These are phyloP conservation scores for Drosophila burlai DNA, from an alignment of 1,140 invertebrate species.

Conservation along the genomic window DNA sequence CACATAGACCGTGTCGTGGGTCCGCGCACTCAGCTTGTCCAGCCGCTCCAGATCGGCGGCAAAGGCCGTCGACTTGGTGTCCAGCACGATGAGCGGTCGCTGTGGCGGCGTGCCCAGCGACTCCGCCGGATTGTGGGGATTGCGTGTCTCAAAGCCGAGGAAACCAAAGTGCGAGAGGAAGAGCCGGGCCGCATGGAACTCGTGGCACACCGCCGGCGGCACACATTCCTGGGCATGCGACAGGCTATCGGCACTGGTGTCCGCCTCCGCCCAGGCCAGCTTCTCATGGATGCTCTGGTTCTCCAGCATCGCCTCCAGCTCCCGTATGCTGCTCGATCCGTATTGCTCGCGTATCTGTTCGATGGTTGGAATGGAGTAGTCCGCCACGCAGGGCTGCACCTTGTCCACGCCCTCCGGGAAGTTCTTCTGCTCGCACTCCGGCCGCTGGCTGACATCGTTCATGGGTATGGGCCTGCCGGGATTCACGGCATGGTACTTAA, in stretches of 20 bases:
- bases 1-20: conserved; percentile 96
- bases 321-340: conserved; percentile 86
- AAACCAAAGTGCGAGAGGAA: conserved; percentile 98
- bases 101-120: conserved; percentile 85
- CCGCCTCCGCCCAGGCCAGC: conserved; percentile 82
- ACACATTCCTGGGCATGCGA: conserved; percentile 89
- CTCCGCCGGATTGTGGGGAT: conserved; percentile 85
- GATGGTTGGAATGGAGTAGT: conserved; percentile 90
- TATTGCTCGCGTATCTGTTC: conserved; percentile 88
- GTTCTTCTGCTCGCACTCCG: conserved; percentile 90
- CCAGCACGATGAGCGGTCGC: conserved; percentile 90
- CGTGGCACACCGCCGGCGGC: conserved; percentile 93
- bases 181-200: conserved; percentile 97
- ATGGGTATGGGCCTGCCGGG: conserved; percentile 92
- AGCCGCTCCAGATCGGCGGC: conserved; percentile 90
- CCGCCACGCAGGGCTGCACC: conserved; percentile 91
- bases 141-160: conserved; percentile 90
- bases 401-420: conserved; percentile 94
- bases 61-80: conserved; percentile 90
- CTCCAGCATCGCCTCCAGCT: conserved; percentile 86
- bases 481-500: conserved; percentile 89
- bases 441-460: conserved; percentile 88
- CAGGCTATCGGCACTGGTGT: conserved; percentile 79
- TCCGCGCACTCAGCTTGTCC: conserved; percentile 92
- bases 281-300: conserved; percentile 85